A percentile compares a stretch with the other conserved stretches of the same genome.
Conservation (phyloP, 2,797 vertebrate species). For the Gambelia wislizenii region DNA sequence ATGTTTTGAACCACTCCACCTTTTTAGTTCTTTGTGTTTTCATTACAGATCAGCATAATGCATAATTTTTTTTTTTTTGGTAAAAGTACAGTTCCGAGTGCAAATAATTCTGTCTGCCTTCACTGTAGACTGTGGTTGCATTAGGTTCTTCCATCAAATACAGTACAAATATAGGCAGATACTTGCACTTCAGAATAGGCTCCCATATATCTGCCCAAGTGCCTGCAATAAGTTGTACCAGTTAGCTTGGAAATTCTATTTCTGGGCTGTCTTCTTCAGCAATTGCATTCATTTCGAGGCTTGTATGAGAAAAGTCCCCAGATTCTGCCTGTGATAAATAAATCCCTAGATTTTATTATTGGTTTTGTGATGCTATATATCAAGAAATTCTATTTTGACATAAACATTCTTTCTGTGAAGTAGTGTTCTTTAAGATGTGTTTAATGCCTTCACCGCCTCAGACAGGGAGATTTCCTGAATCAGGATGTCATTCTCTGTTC, state of each 20-base stretch:
- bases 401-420: neutral
- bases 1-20: constrained; percentile 48
- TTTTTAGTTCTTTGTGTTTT: constrained; percentile 20
- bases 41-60: constrained; percentile 40
- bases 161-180: neutral
- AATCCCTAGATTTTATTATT: neutral
- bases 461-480: neutral
- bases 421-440: neutral
- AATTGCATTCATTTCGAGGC: neutral
- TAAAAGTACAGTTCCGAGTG: constrained; percentile 16
- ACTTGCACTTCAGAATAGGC: neutral
- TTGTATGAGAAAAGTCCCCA: neutral
- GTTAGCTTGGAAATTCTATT: neutral
- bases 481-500: neutral
- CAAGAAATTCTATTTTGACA: neutral
- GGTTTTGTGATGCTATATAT: neutral
- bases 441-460: neutral
- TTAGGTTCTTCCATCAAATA: constrained; percentile 13
- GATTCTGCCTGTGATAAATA: neutral
- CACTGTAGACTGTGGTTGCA: neutral
- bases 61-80: constrained; percentile 25
- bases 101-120: neutral
- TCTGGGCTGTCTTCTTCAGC: neutral
- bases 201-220: neutral
- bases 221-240: neutral